phyloP scores from a whole-genome alignment of 2,888 invertebrate genomes.

The Oscheius sp. region DNA sequence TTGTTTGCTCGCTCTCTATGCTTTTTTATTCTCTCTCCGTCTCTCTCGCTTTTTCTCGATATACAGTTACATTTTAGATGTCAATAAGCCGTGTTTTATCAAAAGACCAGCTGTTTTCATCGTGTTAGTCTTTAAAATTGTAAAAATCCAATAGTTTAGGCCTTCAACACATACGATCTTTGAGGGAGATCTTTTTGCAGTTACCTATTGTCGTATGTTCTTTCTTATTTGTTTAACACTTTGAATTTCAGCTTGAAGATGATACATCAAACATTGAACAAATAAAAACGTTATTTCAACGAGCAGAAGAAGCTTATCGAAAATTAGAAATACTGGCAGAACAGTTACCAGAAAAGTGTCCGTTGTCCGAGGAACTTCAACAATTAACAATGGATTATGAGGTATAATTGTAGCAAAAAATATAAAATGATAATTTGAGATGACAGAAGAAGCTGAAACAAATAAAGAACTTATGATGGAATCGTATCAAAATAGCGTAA shows the following conservation, averaged over 20 bases:
- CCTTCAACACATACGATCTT: not conserved
- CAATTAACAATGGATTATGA: constrained; percentile 10
- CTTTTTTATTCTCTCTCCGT: not conserved
- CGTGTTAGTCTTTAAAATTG: not conserved
- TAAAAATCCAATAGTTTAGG: not conserved
- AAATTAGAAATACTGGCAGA: not conserved
- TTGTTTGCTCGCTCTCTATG: too few species aligned
- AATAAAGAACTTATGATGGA: not conserved
- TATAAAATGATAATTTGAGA: too few species aligned
- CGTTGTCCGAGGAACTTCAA: not conserved
- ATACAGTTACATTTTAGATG: constrained; percentile 7
- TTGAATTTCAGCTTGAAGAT: not conserved
- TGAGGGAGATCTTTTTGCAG: not conserved
- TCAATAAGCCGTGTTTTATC: not conserved
- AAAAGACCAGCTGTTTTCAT: constrained; percentile 4
- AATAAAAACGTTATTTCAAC: not conserved
- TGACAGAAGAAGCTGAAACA: too few species aligned
- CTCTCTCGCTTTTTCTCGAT: not conserved
- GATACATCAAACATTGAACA: not conserved
- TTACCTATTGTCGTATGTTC: not conserved
- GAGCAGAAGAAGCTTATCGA: constrained; percentile 1
- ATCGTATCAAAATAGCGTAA: constrained; percentile 7
- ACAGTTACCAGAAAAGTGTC: constrained; percentile 5
- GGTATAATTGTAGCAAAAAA: not conserved
- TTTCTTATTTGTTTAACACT: not conserved